phyloP scores from a whole-genome alignment of 1,140 invertebrate species.

The Lethrus apterus region DNA sequence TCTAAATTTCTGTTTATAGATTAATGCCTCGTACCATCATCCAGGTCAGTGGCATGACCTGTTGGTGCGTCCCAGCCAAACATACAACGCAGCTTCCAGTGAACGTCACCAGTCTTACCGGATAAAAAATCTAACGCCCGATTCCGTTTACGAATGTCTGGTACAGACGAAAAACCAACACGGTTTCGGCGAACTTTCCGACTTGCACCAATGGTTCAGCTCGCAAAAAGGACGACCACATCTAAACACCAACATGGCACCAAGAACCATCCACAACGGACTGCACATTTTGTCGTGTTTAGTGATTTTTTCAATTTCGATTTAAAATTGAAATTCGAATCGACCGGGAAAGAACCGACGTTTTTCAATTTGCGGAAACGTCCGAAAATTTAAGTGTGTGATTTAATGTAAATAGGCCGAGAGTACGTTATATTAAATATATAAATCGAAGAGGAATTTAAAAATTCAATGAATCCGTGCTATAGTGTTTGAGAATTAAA shows the following conservation, averaged over 20 bases:
- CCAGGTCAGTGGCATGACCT: slow-evolving; percentile 67
- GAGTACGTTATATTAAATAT: too few species aligned
- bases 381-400: too few species aligned
- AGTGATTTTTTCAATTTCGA: too few species aligned
- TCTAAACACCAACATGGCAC: neutral
- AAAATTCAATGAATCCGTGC: too few species aligned
- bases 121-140: slow-evolving; percentile 48
- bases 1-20: slow-evolving; percentile 46
- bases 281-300: too few species aligned
- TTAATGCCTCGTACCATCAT: slow-evolving; percentile 64
- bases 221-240: slow-evolving; percentile 28
- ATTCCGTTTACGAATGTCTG: slow-evolving; percentile 56
- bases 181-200: slow-evolving; percentile 54
- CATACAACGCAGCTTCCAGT: slow-evolving; percentile 30
- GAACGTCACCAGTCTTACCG: slow-evolving; percentile 33
- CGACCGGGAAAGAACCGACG: neutral
- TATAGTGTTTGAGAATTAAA: too few species aligned
- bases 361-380: too few species aligned
- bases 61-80: slow-evolving; percentile 36
- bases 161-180: slow-evolving; percentile 60
- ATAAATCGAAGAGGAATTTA: too few species aligned
- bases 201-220: slow-evolving; percentile 38
- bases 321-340: too few species aligned
- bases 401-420: too few species aligned
- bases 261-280: too few species aligned